Percentiles rank a stretch among this genome's conserved stretches.
These are phyloP conservation scores for Hylaeus volcanicus DNA, from an alignment of 1,140 invertebrate genomes.

Conservation along the genomic window DNA sequence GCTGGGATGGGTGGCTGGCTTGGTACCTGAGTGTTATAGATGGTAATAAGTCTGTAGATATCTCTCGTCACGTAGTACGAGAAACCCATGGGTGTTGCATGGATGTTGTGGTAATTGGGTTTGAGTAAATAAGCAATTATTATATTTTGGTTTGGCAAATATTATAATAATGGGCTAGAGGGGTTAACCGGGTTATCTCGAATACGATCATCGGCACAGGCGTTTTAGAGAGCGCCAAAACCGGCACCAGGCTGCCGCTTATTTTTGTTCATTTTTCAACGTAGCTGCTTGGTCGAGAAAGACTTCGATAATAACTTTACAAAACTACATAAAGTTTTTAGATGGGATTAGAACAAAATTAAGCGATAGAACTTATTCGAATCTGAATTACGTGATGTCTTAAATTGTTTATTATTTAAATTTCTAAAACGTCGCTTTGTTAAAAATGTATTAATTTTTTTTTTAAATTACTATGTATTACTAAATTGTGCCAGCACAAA, in stretches of 20 bases:
- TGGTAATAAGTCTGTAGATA: slow-evolving; percentile 7
- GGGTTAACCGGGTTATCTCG: slow-evolving; percentile 72
- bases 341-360: too few relatives aligned
- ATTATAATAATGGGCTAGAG: slow-evolving; percentile 72
- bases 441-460: too few relatives aligned
- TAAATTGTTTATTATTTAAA: too few relatives aligned
- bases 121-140: slow-evolving; percentile 74
- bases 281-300: slow-evolving; percentile 43
- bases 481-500: too few relatives aligned
- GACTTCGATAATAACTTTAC: slow-evolving; percentile 59
- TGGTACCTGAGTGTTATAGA: not conserved
- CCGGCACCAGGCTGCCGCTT: slow-evolving; percentile 61
- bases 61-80: slow-evolving; percentile 37
- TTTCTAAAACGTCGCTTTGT: too few relatives aligned
- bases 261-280: slow-evolving; percentile 54
- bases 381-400: too few relatives aligned
- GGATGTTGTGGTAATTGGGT: slow-evolving; percentile 66
- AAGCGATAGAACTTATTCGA: too few relatives aligned
- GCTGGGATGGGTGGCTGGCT: not conserved
- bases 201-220: slow-evolving; percentile 69
- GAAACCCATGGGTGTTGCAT: slow-evolving; percentile 26
- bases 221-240: slow-evolving; percentile 73
- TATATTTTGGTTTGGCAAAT: slow-evolving; percentile 75
- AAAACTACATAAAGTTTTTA: slow-evolving; percentile 20
- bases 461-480: too few relatives aligned